A percentile compares a stretch with the other conserved stretches of the same genome.
Conservation (phyloP, 2,888 invertebrate species). For the Invenusta paracnida region DNA sequence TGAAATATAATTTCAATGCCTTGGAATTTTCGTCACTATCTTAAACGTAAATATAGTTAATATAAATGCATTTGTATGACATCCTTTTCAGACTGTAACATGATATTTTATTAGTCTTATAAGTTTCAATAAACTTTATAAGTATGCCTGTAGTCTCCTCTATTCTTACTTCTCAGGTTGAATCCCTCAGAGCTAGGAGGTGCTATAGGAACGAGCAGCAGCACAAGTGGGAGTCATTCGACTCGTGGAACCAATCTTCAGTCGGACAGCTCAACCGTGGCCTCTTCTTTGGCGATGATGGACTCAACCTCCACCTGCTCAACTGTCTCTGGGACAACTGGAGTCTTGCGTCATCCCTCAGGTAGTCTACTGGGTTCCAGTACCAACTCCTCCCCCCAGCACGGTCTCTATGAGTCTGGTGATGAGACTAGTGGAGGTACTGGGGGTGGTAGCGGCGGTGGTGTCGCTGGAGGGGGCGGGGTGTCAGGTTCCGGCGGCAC, state of each 20-base stretch:
- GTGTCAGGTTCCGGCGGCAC: background rate
- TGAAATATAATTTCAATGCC: too few relatives aligned
- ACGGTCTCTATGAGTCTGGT: background rate
- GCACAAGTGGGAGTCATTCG: background rate
- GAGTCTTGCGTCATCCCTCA: background rate
- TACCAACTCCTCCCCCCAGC: background rate
- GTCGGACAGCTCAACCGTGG: background rate
- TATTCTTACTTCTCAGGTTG: background rate
- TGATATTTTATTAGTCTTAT: too few relatives aligned
- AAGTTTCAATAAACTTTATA: too few relatives aligned
- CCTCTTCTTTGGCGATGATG: background rate
- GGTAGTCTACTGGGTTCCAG: background rate
- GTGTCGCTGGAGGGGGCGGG: background rate
- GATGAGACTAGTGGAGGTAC: background rate
- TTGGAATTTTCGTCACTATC: too few relatives aligned
- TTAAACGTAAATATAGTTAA: too few relatives aligned
- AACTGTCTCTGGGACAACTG: background rate
- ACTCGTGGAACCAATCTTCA: background rate
- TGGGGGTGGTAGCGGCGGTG: background rate
- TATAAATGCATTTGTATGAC: too few relatives aligned
- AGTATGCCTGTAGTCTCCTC: background rate
- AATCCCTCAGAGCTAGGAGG: background rate
- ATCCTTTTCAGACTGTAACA: too few relatives aligned
- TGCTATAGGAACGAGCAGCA: too few relatives aligned
- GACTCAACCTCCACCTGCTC: background rate